Percentiles rank a stretch among this genome's conserved stretches.
Evolutionary conservation across 1,140 invertebrate species (phyloP).

Genomic region (Apis florea): DNA sequence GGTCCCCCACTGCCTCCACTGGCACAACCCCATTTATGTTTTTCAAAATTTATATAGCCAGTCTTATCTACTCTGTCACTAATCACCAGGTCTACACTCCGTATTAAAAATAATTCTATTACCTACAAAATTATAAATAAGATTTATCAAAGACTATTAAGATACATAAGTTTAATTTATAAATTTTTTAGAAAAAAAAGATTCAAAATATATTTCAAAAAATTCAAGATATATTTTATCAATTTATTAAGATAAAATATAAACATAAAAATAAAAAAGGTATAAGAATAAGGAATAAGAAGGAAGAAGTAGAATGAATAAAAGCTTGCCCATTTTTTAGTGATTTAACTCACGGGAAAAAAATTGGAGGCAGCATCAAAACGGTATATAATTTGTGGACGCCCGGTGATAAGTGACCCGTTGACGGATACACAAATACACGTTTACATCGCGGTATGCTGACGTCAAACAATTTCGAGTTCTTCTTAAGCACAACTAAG

Average conservation of each 20-base stretch:
- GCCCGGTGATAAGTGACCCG: constrained; percentile 17
- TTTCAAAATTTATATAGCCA: constrained; percentile 64
- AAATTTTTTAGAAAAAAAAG: background rate
- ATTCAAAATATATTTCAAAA: background rate
- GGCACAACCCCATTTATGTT: constrained; percentile 76
- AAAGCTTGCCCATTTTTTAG: background rate
- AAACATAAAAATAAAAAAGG: constrained; percentile 10
- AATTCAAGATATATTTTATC: background rate
- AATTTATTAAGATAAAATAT: background rate
- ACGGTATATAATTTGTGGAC: constrained; percentile 3
- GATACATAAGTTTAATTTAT: no score
- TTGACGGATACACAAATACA: constrained; percentile 15
- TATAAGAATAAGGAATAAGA: background rate
- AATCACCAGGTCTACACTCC: constrained; percentile 82
- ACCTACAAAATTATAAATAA: constrained; percentile 67
- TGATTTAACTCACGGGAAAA: constrained; percentile 38
- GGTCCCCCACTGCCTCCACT: constrained; percentile 77
- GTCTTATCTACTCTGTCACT: constrained; percentile 80
- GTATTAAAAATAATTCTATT: constrained; percentile 82
- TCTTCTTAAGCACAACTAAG: constrained; percentile 24
- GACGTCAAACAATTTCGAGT: constrained; percentile 58
- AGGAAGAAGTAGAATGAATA: background rate
- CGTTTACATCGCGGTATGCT: constrained; percentile 62
- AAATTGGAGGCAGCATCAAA: constrained; percentile 18
- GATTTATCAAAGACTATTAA: background rate